Percentiles rank a stretch among this genome's conserved stretches.
phyloP scores from a whole-genome alignment of 37 sponge, comb jelly and placozoan genomes.

The Spongia lamella region DNA sequence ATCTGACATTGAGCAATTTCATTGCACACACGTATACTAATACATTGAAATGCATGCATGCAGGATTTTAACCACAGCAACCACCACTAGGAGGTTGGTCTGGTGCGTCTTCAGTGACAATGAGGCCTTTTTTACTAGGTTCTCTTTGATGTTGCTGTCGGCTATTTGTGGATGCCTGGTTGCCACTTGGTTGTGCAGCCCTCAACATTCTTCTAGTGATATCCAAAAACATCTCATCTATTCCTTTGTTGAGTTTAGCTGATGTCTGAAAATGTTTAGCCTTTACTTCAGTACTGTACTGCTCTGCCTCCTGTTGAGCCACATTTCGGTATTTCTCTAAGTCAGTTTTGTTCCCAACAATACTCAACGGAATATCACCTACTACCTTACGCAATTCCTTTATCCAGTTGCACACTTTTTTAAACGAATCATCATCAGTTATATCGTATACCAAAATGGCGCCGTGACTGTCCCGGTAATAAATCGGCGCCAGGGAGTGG shows the following conservation, averaged over 20 bases:
- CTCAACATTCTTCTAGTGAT: constrained; percentile 55
- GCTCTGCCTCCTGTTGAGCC: constrained; percentile 31
- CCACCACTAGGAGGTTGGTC: too few relatives aligned
- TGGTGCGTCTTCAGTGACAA: too few relatives aligned
- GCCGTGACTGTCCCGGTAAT: constrained; percentile 97
- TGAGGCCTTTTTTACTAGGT: too few relatives aligned
- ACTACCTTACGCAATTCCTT: constrained; percentile 77
- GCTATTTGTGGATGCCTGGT: too few relatives aligned
- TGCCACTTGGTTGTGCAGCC: too few relatives aligned
- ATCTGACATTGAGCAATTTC: too few relatives aligned
- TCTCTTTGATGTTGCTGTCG: too few relatives aligned
- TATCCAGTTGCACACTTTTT: constrained; percentile 56
- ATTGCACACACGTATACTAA: too few relatives aligned
- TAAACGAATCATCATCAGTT: constrained; percentile 94
- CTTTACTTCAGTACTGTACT: constrained; percentile 37
- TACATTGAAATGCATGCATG: too few relatives aligned
- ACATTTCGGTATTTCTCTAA: constrained; percentile 74
- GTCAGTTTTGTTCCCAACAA: constrained; percentile 80
- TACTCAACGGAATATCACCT: constrained; percentile 41
- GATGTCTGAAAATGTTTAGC: constrained; percentile 65
- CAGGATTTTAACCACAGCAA: too few relatives aligned
- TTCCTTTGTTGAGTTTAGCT: constrained; percentile 73
- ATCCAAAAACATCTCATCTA: constrained; percentile 71
- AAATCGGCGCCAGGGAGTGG: constrained; percentile 98
- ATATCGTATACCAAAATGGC: constrained; percentile 98